Conservation (phyloP, 92 coral and sea anemone genomes). For the Siderastrea radians region DNA sequence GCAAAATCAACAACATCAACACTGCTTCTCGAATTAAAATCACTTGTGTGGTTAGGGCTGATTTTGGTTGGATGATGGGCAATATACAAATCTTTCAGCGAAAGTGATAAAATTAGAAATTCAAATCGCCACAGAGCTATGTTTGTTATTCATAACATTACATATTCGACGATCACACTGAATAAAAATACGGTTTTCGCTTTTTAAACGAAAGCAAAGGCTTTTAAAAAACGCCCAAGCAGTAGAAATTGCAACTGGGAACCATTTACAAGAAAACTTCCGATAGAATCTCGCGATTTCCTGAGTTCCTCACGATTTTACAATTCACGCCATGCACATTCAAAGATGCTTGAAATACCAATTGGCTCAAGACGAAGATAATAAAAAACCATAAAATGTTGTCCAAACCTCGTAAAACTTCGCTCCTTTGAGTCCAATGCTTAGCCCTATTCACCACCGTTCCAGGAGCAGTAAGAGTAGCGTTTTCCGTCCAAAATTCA, state of each 20-base stretch:
- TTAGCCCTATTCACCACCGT: background rate
- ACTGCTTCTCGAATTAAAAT: slow-evolving; percentile 2
- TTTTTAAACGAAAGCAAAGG: slow-evolving; percentile 18
- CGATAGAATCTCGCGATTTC: slow-evolving; percentile 14
- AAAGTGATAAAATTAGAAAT: slow-evolving; percentile 88
- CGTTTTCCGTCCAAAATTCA: slow-evolving; percentile 29
- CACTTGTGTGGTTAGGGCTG: background rate
- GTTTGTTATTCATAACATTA: slow-evolving; percentile 88
- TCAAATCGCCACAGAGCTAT: slow-evolving; percentile 71
- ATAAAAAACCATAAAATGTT: slow-evolving; percentile 49
- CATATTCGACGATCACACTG: slow-evolving; percentile 62
- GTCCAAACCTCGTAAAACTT: slow-evolving; percentile 34
- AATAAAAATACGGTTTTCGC: slow-evolving; percentile 77
- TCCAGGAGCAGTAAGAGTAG: background rate
- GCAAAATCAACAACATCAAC: background rate
- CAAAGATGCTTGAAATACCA: slow-evolving; percentile 63
- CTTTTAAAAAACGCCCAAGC: background rate
- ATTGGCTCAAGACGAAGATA: slow-evolving; percentile 46
- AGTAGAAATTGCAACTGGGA: background rate
- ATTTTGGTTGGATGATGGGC: slow-evolving; percentile 33
- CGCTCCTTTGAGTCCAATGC: slow-evolving; percentile 8
- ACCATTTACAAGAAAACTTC: slow-evolving; percentile 1
- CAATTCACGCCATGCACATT: slow-evolving; percentile 53
- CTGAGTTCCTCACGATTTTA: slow-evolving; percentile 42
- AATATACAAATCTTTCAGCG: slow-evolving; percentile 67